phyloP scores from a whole-genome alignment of 2,888 invertebrate species.

The Habroteleia sp. region DNA sequence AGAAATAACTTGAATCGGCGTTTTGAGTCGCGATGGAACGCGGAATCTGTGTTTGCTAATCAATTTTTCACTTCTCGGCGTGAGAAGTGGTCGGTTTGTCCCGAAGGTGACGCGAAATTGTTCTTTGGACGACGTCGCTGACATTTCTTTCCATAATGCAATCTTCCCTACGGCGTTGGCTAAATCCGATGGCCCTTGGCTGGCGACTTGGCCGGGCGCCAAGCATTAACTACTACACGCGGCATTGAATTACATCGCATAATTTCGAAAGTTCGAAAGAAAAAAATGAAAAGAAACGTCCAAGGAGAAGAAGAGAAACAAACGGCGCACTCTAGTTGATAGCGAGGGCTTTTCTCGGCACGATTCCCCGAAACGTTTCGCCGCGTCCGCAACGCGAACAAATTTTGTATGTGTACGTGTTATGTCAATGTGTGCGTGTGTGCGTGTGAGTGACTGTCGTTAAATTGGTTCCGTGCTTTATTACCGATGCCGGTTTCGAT shows the following conservation, averaged over 20 bases:
- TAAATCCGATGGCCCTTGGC: constrained; percentile 35
- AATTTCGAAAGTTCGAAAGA: no score
- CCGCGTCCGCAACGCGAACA: constrained; percentile 1
- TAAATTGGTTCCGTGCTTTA: constrained; percentile 22
- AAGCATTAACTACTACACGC: constrained; percentile 41
- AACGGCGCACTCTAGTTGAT: constrained; percentile 4
- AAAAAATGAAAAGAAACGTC: no score
- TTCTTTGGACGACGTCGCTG: no score
- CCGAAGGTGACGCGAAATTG: no score
- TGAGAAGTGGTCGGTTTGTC: no score
- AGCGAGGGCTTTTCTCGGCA: constrained; percentile 7
- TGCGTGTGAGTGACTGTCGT: constrained; percentile 4
- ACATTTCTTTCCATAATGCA: background rate
- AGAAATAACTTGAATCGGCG: no score
- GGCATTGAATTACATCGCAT: no score
- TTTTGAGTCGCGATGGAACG: no score
- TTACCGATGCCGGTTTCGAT: constrained; percentile 28
- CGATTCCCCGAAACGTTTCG: constrained; percentile 1
- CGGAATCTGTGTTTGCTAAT: no score
- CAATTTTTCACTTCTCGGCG: no score
- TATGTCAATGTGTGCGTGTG: constrained; percentile 1
- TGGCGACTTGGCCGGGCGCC: constrained; percentile 38
- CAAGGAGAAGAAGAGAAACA: no score
- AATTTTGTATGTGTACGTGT: constrained; percentile 10
- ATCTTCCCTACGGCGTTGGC: background rate